A percentile compares a stretch with the other conserved stretches of the same genome.
Conservation (phyloP, 2,113 vertebrate genomes). For the Ptilonorhynchus violaceus region DNA sequence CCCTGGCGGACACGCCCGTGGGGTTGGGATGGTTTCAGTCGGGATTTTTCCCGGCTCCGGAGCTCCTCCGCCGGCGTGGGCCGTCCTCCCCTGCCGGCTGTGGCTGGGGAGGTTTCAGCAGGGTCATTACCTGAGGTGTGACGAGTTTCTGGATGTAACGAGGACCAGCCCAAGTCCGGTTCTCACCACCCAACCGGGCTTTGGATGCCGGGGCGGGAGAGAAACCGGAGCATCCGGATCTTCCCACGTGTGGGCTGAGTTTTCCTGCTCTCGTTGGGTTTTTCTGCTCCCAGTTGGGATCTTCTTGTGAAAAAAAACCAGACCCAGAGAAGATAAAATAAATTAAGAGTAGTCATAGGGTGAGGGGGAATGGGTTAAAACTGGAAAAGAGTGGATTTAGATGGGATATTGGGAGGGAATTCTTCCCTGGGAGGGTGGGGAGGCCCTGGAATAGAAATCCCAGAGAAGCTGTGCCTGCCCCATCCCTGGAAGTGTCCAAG, state of each 20-base stretch:
- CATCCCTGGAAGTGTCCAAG: not conserved
- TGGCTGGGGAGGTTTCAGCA: not conserved
- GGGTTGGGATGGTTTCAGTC: not conserved
- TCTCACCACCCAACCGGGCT: not conserved
- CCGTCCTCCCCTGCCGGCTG: not conserved
- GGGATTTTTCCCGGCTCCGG: not conserved
- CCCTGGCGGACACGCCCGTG: not conserved
- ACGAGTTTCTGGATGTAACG: conserved; percentile 39
- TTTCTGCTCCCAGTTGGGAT: not conserved
- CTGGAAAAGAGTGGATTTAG: not conserved
- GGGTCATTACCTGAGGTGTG: conserved; percentile 26
- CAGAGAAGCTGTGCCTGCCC: not conserved
- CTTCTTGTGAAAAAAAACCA: not conserved
- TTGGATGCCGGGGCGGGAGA: not conserved
- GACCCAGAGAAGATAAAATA: not conserved
- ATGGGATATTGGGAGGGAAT: not conserved
- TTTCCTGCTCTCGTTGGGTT: not conserved
- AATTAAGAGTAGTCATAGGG: not conserved
- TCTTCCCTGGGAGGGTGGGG: not conserved
- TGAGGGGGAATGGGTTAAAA: not conserved
- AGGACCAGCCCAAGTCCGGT: not conserved
- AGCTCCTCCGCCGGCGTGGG: not conserved
- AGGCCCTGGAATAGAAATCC: accelerated
- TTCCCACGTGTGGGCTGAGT: not conserved
- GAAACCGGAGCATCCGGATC: not conserved